A percentile compares a stretch with the other conserved stretches of the same genome.
These are phyloP conservation scores for Drosophila lini DNA, from an alignment of 1,140 invertebrate species.

Conservation along the genomic window DNA sequence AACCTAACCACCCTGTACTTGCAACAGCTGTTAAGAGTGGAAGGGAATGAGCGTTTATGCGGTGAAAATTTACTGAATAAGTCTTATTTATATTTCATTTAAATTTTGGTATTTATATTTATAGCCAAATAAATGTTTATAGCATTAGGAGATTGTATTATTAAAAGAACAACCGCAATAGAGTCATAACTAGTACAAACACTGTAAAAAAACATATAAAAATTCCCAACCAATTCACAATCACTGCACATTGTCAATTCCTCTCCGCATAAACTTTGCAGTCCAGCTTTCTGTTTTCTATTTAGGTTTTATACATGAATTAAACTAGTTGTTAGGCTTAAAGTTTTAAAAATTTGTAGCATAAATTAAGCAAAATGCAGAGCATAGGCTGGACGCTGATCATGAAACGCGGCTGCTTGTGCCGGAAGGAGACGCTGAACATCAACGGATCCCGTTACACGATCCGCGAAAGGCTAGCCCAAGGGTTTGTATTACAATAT, in stretches of 20 bases:
- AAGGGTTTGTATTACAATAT: slow-evolving; percentile 87
- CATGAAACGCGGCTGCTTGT: slow-evolving; percentile 92
- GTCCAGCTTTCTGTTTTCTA: slow-evolving; percentile 35
- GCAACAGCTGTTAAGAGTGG: slow-evolving; percentile 49
- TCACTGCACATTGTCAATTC: neutral
- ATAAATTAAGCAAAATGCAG: slow-evolving; percentile 86
- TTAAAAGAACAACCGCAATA: neutral
- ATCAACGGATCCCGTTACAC: slow-evolving; percentile 90
- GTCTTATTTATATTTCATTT: neutral
- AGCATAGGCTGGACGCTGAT: slow-evolving; percentile 89
- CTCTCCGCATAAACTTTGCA: slow-evolving; percentile 24
- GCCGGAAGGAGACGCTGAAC: slow-evolving; percentile 89
- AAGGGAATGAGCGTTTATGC: slow-evolving; percentile 14
- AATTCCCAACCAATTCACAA: neutral
- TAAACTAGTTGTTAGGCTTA: slow-evolving; percentile 69
- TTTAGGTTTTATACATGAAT: slow-evolving; percentile 67
- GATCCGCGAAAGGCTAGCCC: slow-evolving; percentile 89
- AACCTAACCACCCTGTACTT: slow-evolving; percentile 34
- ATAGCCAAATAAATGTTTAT: too few relatives aligned
- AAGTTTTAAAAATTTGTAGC: slow-evolving; percentile 57
- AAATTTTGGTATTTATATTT: too few relatives aligned
- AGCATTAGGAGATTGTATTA: too few relatives aligned
- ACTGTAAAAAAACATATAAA: fast-evolving
- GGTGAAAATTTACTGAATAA: neutral
- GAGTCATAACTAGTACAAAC: neutral